phyloP scores from a whole-genome alignment of 2,797 vertebrate species.

The Tragelaphus oryx region DNA sequence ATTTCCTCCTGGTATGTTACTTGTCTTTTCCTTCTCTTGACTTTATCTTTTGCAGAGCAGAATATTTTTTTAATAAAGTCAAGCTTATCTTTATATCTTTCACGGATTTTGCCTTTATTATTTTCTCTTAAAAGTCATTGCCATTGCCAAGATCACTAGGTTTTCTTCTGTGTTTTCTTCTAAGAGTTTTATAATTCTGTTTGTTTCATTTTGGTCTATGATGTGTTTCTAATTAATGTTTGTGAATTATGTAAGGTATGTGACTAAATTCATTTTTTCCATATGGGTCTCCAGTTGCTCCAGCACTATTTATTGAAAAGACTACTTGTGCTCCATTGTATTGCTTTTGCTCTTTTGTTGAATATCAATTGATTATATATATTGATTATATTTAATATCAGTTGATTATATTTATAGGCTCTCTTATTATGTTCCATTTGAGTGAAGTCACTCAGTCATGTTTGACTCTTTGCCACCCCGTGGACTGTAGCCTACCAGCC shows the following conservation, averaged over 20 bases:
- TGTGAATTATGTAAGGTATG: neutral
- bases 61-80: neutral
- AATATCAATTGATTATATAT: neutral
- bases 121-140: neutral
- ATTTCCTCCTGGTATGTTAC: neutral
- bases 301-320: neutral
- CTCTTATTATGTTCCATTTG: neutral
- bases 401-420: neutral
- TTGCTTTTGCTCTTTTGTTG: neutral
- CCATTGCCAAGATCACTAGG: neutral
- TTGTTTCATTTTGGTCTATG: neutral
- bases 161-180: neutral
- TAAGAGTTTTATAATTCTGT: neutral
- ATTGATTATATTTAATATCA: neutral
- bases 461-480: fast-evolving
- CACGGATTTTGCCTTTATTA: neutral
- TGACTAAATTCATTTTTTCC: neutral
- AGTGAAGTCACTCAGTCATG: fast-evolving
- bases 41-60: neutral
- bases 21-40: neutral
- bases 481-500: neutral
- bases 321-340: neutral
- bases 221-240: neutral
- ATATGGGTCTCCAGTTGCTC: neutral
- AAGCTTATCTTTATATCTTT: neutral